These are phyloP conservation scores for Dysidea cf. avara DNA, from an alignment of 37 sponge, comb jelly and placozoan species.

Conservation along the genomic window DNA sequence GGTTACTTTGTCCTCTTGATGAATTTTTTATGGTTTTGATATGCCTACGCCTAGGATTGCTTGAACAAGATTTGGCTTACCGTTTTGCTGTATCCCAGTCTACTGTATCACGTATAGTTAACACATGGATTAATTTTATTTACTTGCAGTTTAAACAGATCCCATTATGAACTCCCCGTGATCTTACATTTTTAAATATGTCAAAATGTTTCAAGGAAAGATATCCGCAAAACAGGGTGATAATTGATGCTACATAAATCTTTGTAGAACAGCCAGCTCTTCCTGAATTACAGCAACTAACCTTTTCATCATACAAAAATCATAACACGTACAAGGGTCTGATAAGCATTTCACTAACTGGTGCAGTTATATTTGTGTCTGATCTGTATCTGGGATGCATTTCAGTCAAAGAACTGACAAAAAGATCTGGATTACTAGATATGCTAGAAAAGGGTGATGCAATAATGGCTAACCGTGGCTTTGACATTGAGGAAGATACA, in stretches of 20 bases:
- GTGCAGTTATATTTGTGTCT: conserved; percentile 46
- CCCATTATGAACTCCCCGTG: conserved; percentile 28
- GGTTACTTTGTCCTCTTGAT: conserved; percentile 20
- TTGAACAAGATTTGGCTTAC: conserved; percentile 36
- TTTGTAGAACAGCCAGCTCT: conserved; percentile 38
- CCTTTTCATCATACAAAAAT: conserved; percentile 6
- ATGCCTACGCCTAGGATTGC: conserved; percentile 10
- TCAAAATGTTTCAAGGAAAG: conserved; percentile 28
- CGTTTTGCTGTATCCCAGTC: conserved; percentile 26
- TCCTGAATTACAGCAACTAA: conserved; percentile 39
- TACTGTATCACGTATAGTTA: conserved; percentile 16
- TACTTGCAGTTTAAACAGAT: too few relatives aligned
- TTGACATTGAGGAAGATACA: conserved; percentile 62
- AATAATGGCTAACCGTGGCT: conserved; percentile 63
- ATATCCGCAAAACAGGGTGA: conserved; percentile 26
- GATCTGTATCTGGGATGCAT: background rate
- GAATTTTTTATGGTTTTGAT: conserved; percentile 26
- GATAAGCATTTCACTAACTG: conserved; percentile 48
- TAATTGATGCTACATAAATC: conserved; percentile 42
- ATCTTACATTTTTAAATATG: conserved; percentile 13
- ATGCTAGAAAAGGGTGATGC: conserved; percentile 40
- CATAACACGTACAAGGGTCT: conserved; percentile 55
- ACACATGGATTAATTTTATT: conserved; percentile 30
- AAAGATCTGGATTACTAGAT: conserved; percentile 34
- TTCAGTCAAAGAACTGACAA: conserved; percentile 49